Conservation (phyloP, 2,797 vertebrate genomes). For the Pagetopsis macropterus region DNA sequence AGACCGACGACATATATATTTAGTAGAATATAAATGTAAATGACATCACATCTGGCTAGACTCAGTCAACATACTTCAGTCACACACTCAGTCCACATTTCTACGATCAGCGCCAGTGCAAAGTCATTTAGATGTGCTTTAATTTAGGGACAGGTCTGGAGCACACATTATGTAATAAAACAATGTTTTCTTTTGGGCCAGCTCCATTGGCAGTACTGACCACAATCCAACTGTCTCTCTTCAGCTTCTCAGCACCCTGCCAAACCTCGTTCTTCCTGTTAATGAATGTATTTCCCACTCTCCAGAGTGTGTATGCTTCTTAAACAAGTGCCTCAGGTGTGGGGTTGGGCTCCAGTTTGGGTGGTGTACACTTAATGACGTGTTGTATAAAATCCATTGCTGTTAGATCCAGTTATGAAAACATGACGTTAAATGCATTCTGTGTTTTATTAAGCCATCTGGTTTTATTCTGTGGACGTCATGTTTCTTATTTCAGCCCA, state of each 20-base stretch:
- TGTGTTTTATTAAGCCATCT: constrained; percentile 37
- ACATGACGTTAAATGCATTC: constrained; percentile 20
- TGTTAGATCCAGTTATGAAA: constrained; percentile 43
- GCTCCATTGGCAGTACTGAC: constrained; percentile 3
- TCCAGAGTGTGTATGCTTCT: constrained; percentile 14
- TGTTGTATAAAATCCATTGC: constrained; percentile 29
- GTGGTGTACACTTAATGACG: constrained; percentile 36
- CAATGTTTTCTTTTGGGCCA: constrained; percentile 12
- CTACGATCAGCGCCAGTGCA: neutral
- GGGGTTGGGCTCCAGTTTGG: constrained; percentile 7
- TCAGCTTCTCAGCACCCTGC: constrained; percentile 30
- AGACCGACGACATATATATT: neutral
- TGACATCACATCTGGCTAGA: constrained; percentile 22
- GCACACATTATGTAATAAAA: neutral
- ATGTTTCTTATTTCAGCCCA: neutral
- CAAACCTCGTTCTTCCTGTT: neutral
- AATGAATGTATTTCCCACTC: constrained; percentile 5
- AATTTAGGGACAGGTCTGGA: constrained; percentile 13
- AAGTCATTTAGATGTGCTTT: constrained; percentile 8
- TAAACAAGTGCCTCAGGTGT: constrained; percentile 4
- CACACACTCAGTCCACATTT: constrained; percentile 9
- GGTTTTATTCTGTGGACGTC: constrained; percentile 32
- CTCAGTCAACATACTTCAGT: constrained; percentile 8
- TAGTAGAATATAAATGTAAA: constrained; percentile 10
- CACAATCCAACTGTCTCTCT: constrained; percentile 24